Evolutionary conservation across 2,888 invertebrate species (phyloP), one percentile per base, ranked within the genome.

Genomic region (Mechanitis messenoides): DNA sequence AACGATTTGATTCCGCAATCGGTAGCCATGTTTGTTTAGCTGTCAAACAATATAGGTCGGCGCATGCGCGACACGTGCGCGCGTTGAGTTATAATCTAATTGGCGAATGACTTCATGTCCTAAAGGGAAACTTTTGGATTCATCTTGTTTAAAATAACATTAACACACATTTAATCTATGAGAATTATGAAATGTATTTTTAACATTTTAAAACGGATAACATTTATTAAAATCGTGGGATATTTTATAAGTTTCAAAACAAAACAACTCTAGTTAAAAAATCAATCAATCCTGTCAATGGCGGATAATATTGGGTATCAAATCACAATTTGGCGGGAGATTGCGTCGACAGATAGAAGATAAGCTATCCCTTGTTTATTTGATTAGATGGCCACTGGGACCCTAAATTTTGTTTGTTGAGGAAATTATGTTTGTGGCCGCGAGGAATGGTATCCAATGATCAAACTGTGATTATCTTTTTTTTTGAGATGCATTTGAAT

Each of bases 1-100:
- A 86, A 84, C 81, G 78, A 85, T 85, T 84, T 81, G 83, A 85
- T 85, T 83, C 73, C 75, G 78, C 77, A 84, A 87, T 86, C 85
- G 77, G 76, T 68, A 60, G 80, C 84, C 85, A 84, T 87, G 85
- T 87, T 87, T 85, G 79, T 83, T 79, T 87, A 87, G 85, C 84
- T 86, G 86, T 85, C 85, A 84, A 78, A 81, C 73, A 76, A 76
- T 76, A 72, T 72, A 71, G 72, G 64, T 57, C 65, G 74, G 68
- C 83, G 80, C 83, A 76, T 74, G 85, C 80, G 78, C 68, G 84
- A 38, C 85, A 82, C 86, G 87, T 79, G 86, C 58, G 86, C 58
- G 78, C 74, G 74, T 78, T 76, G 77, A 76, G 74, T 80, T 83
- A 79, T 83, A 81, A 85, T 86, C 80, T 83, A 81, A 83, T 83